Evolutionary conservation across 2,113 vertebrate species (phyloP).

Genomic region (Hyaena hyaena): DNA sequence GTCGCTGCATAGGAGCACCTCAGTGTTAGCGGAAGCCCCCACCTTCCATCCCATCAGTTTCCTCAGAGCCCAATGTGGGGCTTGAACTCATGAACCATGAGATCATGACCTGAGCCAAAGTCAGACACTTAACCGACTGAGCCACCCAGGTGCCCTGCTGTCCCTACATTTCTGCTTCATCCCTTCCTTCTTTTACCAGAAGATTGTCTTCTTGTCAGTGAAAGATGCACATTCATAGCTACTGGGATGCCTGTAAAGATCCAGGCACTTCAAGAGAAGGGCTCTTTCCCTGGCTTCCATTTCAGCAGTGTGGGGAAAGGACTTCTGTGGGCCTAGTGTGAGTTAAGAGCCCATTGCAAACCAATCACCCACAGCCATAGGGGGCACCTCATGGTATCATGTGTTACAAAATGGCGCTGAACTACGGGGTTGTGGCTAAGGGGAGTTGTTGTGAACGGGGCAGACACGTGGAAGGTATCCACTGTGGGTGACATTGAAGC

Average conservation of each 20-base stretch:
- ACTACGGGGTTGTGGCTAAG: background rate
- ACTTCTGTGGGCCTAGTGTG: background rate
- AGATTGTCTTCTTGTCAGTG: background rate
- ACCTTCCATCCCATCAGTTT: background rate
- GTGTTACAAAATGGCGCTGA: background rate
- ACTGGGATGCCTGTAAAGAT: background rate
- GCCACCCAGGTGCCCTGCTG: background rate
- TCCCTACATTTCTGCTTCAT: background rate
- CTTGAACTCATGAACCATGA: too few relatives aligned
- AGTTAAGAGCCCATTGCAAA: background rate
- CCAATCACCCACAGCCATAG: background rate
- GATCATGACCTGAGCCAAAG: too few relatives aligned
- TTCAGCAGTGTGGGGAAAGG: background rate
- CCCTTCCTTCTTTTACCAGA: background rate
- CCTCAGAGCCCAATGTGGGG: too few relatives aligned
- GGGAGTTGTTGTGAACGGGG: background rate
- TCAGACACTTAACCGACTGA: too few relatives aligned
- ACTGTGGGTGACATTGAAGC: background rate
- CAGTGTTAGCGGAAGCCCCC: background rate
- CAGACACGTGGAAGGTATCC: background rate
- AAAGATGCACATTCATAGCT: background rate
- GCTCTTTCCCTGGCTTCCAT: background rate
- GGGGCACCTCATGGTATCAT: fast-evolving
- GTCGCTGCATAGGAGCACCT: background rate
- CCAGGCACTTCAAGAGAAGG: background rate